Evolutionary conservation across 2,888 invertebrate species (phyloP), one percentile per base, ranked within the genome.

Genomic region (Chrysopilus asiliformis): DNA sequence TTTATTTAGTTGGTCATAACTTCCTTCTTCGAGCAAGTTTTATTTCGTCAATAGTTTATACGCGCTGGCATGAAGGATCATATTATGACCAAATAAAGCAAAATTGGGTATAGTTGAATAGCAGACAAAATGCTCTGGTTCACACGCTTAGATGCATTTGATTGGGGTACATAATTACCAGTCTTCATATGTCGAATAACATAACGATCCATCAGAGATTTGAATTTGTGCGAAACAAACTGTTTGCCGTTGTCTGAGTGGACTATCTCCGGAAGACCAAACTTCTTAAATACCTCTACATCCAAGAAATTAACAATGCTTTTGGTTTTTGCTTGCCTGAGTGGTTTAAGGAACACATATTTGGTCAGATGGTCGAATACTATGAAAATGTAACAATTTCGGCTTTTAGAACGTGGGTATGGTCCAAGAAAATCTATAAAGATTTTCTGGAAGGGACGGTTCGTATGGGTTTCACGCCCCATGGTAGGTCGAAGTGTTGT

Each of bases 101-200:
- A 28, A 28, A n/a, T 28, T 12, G 12, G 28, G 12, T n/a, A 10
- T 22, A 22, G 8, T 9, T 20, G 26, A 4, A 35, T 18, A 12
- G 20, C 20, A 3, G 12, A 4, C 15, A 28, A 28, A 9, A 35
- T 13, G 5, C 9, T 17, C n/a, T 35, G 35, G 12, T 54, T 53
- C 1, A 47, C 42, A 1, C 51, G 38, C 36, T 55, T 55, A 0
- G 50, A 48, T 10, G 51, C 50, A 41, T 55, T 54, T 4, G 36
- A 36, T 41, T 55, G 55, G 0, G 53, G 50, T 22, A 50, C 50
- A 37, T 55, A 54, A n/a, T 16, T 12, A 6, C 20, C 7, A 18
- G 15, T 36, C 10, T 26, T 17, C 6, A 7, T 31, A 13, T 14
- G 13, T 2, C 7, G 10, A 3, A 36, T 17, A 3, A 12, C 25